Percentiles rank a stretch among this genome's conserved stretches.
phyloP scores from a whole-genome alignment of 2,888 invertebrate species.

The Sarcophaga subvicina region DNA sequence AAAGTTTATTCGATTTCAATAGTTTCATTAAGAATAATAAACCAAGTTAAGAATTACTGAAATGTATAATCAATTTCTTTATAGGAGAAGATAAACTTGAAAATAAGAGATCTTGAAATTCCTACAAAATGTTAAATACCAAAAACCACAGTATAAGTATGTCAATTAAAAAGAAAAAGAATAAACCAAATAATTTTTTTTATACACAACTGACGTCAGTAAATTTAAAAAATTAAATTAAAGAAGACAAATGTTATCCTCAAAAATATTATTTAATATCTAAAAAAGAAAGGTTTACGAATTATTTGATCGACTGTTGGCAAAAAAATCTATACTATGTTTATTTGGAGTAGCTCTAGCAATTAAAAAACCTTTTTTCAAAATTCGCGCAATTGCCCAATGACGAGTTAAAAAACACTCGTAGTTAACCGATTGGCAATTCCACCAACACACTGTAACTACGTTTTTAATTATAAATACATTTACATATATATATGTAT shows the following conservation, averaged over 20 bases:
- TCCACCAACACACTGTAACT: conserved; percentile 52
- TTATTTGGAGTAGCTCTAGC: neutral
- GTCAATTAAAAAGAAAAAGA: no score
- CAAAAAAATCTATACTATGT: neutral
- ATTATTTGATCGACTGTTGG: neutral
- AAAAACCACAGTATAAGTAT: no score
- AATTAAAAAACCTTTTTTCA: conserved; percentile 30
- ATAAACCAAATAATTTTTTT: no score
- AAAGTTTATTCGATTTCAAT: no score
- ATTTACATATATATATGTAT: neutral
- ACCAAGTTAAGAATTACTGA: no score
- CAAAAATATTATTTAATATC: neutral
- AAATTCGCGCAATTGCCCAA: conserved; percentile 62
- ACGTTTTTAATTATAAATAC: neutral
- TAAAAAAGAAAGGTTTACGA: neutral
- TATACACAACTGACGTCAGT: no score
- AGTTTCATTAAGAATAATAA: no score
- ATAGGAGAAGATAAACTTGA: no score
- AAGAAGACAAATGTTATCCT: neutral
- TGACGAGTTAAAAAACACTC: conserved; percentile 55
- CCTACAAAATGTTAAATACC: no score
- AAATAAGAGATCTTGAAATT: no score
- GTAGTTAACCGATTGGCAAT: conserved; percentile 39
- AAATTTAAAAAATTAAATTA: neutral
- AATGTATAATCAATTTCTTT: no score